These are phyloP conservation scores for Papilio machaon DNA, from an alignment of 1,140 invertebrate genomes.

Conservation along the genomic window DNA sequence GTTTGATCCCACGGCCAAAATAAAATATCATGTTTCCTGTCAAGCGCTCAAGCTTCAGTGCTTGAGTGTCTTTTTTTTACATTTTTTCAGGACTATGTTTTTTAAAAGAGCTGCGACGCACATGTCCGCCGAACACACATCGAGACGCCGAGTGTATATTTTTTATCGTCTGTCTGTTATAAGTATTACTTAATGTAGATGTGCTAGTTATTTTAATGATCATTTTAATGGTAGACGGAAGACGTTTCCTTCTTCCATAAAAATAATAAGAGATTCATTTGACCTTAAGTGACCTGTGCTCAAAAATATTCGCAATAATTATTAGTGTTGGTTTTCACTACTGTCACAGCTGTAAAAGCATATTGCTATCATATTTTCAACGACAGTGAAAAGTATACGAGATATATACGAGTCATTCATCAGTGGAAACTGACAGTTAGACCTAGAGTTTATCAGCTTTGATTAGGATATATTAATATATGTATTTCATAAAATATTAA, in stretches of 20 bases:
- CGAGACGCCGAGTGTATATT: slow-evolving; percentile 60
- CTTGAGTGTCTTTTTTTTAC: slow-evolving; percentile 70
- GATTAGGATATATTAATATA: no score
- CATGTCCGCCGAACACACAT: slow-evolving; percentile 76
- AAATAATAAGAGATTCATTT: background rate
- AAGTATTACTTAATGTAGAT: slow-evolving; percentile 36
- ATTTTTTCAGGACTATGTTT: slow-evolving; percentile 71
- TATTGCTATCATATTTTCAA: no score
- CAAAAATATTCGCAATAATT: background rate
- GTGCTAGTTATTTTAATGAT: slow-evolving; percentile 38
- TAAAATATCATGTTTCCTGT: slow-evolving; percentile 82
- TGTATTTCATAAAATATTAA: no score
- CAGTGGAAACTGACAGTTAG: no score
- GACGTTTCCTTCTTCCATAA: background rate
- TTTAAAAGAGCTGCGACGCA: slow-evolving; percentile 75
- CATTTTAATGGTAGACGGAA: background rate
- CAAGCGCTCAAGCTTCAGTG: slow-evolving; percentile 70
- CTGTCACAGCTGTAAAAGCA: no score
- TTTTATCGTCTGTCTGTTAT: slow-evolving; percentile 58
- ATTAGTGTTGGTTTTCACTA: background rate
- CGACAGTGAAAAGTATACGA: no score
- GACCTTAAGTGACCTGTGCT: background rate
- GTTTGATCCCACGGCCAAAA: slow-evolving; percentile 81
- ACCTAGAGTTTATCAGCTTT: no score
- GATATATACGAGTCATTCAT: no score